Base-by-base conservation (phyloP, 1,140 invertebrate species). In the Papilio aristodemus region DNA sequence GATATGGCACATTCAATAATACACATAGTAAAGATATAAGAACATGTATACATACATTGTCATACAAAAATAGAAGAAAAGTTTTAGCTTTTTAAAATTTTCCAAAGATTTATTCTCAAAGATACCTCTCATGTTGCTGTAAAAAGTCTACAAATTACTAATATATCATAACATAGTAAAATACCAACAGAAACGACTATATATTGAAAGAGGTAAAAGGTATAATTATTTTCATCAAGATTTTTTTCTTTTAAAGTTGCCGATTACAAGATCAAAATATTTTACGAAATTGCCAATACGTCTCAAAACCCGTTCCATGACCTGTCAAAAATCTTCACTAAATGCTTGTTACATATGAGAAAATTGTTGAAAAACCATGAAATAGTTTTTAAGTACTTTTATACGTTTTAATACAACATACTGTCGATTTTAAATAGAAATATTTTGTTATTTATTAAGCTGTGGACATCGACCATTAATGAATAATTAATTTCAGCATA, bases 21-120 rank as follows among this genome's bases (percentile, higher is more conserved):
- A 72, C 50, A 63, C 60, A 70, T 70, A 62, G 32, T 72, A 67
- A 74, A 69, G 60, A 41, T 71, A 76, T 64, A 71, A 63, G 32
- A 62, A 69, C 66, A 68, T 57, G 67, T 76, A 77, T 68, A 75
- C 58, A 77, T 80, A 86, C 79, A 81, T 78, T 67, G n/a, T n/a
- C 75, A 81, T 85, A 85, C 78, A 85, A 87, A 84, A 85, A 83
- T 85, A 83, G 71, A 76, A 78, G 66, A 60, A 76, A 50, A 69
- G 73, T 70, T 69, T 71, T 73, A 13, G 68, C 32, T 19, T 73
- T 71, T 64, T 13, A 50, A 71, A 67, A 62, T 37, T 63, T 3
- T 63, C 38, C 37, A 68, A 69, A 70, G 14, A 54, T 25, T n/a
- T 62, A 50, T 50, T 50, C 11, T 46, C 19, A 50, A 50, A 11